phyloP scores from a whole-genome alignment of 2,113 vertebrate genomes.

The Picathartes gymnocephalus region DNA sequence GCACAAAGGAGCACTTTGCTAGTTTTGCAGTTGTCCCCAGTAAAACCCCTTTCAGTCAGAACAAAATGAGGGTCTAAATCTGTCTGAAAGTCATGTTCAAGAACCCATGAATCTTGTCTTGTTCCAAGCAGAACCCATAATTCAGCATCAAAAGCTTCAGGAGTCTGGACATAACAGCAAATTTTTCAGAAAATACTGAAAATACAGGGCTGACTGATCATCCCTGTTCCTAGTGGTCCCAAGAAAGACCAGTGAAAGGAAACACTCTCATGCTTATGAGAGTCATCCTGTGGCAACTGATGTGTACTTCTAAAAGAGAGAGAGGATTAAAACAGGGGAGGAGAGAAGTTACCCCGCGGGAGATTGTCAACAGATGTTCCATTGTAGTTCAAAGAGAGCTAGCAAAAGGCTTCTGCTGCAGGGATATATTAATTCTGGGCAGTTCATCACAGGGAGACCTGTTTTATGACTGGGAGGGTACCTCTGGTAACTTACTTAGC shows the following conservation, averaged over 20 bases:
- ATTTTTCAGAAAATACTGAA: background rate
- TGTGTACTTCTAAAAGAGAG: conserved; percentile 19
- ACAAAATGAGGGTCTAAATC: background rate
- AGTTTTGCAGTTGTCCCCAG: background rate
- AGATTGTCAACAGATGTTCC: conserved; percentile 64
- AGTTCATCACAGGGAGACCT: conserved; percentile 45
- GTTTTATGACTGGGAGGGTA: conserved; percentile 46
- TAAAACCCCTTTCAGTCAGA: background rate
- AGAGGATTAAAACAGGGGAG: conserved; percentile 32
- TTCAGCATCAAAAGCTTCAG: background rate
- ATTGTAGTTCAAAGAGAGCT: conserved; percentile 57
- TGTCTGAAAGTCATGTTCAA: background rate
- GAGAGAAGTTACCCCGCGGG: conserved; percentile 44
- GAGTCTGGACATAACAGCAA: background rate
- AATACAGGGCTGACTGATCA: background rate
- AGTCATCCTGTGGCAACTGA: background rate
- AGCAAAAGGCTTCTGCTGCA: conserved; percentile 47
- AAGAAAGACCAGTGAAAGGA: background rate
- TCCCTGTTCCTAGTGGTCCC: background rate
- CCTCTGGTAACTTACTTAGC: background rate
- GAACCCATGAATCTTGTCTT: background rate
- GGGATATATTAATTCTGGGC: conserved; percentile 53
- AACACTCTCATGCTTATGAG: background rate
- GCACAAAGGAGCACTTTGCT: background rate
- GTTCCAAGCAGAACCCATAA: background rate